These are phyloP conservation scores for Charanyca ferruginea DNA, from an alignment of 2,888 invertebrate genomes.

Conservation along the genomic window DNA sequence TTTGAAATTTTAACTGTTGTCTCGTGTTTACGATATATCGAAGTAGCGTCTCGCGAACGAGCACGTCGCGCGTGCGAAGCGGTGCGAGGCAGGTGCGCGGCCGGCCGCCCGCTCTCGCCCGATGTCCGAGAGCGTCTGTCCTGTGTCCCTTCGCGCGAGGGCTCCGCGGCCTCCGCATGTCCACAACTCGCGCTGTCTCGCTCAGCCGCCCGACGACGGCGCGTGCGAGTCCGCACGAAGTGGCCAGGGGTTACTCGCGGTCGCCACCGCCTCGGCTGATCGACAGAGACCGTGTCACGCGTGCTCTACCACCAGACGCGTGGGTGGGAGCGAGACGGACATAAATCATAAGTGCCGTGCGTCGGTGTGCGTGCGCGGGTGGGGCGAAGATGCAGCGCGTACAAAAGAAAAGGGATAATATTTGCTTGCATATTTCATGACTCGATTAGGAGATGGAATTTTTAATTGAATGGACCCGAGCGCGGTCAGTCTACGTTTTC, in stretches of 20 bases:
- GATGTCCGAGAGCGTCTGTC: constrained; percentile 92
- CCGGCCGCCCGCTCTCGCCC: constrained; percentile 91
- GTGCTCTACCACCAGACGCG: constrained; percentile 70
- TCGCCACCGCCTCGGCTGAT: constrained; percentile 87
- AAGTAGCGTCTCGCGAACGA: constrained; percentile 82
- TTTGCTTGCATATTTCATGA: constrained; percentile 91
- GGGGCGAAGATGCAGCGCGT: constrained; percentile 91
- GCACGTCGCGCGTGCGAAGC: constrained; percentile 85
- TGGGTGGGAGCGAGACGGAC: constrained; percentile 80
- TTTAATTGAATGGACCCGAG: constrained; percentile 89
- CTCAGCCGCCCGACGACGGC: constrained; percentile 89
- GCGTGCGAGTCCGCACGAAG: constrained; percentile 90
- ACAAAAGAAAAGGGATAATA: constrained; percentile 91
- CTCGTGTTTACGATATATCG: constrained; percentile 83
- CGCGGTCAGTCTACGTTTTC: constrained; percentile 82
- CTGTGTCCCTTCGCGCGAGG: constrained; percentile 91
- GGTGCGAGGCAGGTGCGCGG: constrained; percentile 87
- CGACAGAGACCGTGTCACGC: constrained; percentile 83
- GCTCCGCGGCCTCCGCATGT: constrained; percentile 88
- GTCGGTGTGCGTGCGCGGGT: constrained; percentile 91
- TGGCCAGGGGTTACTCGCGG: constrained; percentile 91
- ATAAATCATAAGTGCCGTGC: constrained; percentile 87
- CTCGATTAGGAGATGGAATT: constrained; percentile 91
- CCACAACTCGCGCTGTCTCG: constrained; percentile 87
- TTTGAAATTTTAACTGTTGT: constrained; percentile 71